Evolutionary conservation across 2,888 invertebrate species (phyloP).

Genomic region (Mesoligia furuncula): DNA sequence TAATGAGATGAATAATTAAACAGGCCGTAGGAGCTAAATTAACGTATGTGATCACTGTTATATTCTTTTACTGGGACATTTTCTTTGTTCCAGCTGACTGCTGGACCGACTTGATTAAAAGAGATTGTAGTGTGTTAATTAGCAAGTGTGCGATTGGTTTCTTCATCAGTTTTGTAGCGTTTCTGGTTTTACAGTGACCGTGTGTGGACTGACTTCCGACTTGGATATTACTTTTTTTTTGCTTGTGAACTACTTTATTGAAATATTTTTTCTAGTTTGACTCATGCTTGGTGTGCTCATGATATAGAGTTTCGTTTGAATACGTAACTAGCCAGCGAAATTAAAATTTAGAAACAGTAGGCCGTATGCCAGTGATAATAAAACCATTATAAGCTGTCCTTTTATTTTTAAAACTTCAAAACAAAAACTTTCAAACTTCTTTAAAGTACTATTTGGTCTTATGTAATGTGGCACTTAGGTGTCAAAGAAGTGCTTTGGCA

Average conservation of each 20-base stretch:
- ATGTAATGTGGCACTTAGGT: neutral
- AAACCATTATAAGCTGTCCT: neutral
- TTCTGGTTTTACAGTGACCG: neutral
- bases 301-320: neutral
- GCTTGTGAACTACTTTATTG: neutral
- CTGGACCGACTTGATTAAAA: constrained; percentile 39
- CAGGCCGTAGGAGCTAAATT: constrained; percentile 70
- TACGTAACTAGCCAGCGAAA: neutral
- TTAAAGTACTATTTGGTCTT: no score
- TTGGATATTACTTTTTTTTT: neutral
- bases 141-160: constrained; percentile 26
- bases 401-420: neutral
- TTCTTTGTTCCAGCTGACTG: constrained; percentile 39
- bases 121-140: constrained; percentile 41
- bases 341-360: neutral
- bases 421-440: no score
- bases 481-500: neutral
- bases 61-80: constrained; percentile 48
- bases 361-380: fast-evolving
- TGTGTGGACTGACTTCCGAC: neutral
- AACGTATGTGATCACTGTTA: constrained; percentile 59
- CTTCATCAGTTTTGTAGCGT: constrained; percentile 13
- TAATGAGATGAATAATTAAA: constrained; percentile 90
- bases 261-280: neutral
- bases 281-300: neutral